These are phyloP conservation scores for Oxytorus armatus DNA, from an alignment of 2,888 invertebrate species.

Conservation along the genomic window DNA sequence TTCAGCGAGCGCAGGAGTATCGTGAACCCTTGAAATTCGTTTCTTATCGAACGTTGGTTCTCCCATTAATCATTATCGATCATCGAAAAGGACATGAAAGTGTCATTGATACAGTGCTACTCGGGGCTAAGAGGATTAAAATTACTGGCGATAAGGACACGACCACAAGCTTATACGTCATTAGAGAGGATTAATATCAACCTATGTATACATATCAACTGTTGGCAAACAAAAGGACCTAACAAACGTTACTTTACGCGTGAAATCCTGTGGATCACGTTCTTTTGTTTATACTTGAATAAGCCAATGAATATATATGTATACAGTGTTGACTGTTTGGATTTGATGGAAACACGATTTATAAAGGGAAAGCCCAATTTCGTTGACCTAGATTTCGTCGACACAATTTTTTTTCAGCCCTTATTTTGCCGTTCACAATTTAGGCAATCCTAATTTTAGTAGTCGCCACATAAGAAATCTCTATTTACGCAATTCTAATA, in stretches of 20 bases:
- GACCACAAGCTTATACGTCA: background rate
- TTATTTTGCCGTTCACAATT: background rate
- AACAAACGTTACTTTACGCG: background rate
- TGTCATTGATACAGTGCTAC: background rate
- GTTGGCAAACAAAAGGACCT: background rate
- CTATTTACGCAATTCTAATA: background rate
- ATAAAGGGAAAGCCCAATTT: background rate
- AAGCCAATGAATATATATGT: background rate
- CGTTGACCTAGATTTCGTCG: background rate
- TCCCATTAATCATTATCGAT: conserved; percentile 51
- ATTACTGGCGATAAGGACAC: background rate
- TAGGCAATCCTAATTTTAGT: background rate
- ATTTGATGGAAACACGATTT: conserved; percentile 5
- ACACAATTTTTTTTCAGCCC: background rate
- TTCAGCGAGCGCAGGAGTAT: no score
- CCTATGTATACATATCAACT: background rate
- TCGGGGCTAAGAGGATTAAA: conserved; percentile 20
- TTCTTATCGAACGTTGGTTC: conserved; percentile 2
- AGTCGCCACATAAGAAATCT: background rate
- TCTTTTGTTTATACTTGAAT: background rate
- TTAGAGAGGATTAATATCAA: conserved; percentile 18
- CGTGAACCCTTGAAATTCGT: no score
- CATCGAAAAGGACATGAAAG: conserved; percentile 17
- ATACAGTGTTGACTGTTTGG: background rate
- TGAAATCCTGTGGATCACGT: background rate